phyloP scores from a whole-genome alignment of 1,140 invertebrate species.

The Antheraea mylitta region DNA sequence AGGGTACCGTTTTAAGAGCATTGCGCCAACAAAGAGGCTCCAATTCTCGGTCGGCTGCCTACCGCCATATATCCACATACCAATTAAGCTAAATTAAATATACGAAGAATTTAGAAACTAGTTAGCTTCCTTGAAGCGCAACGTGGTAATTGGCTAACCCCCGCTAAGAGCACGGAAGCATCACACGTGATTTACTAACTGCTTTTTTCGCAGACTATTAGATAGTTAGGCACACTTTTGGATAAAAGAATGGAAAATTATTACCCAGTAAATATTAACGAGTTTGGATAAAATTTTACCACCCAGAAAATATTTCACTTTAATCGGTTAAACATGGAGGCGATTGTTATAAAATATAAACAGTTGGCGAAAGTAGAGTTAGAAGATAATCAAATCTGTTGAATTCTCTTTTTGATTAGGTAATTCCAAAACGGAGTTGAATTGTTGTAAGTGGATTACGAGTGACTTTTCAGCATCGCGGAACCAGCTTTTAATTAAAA shows the following conservation, averaged over 20 bases:
- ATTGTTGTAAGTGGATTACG: constrained; percentile 29
- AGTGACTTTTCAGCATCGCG: constrained; percentile 32
- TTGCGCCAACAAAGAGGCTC: constrained; percentile 63
- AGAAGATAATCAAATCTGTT: neutral
- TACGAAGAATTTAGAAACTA: constrained; percentile 78
- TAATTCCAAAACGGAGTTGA: constrained; percentile 16
- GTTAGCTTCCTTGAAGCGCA: constrained; percentile 76
- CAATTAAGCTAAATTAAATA: constrained; percentile 77
- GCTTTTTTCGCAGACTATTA: constrained; percentile 24
- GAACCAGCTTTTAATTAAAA: constrained; percentile 57
- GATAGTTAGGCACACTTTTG: neutral
- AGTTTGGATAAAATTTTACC: no score
- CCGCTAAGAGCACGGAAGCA: constrained; percentile 60
- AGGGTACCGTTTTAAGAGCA: constrained; percentile 55
- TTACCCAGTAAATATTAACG: no score
- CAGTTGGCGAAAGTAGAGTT: no score
- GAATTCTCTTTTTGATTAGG: constrained; percentile 17
- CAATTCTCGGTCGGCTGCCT: constrained; percentile 64
- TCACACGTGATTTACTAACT: constrained; percentile 67
- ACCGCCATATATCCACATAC: constrained; percentile 60
- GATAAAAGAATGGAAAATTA: neutral
- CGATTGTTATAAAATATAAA: no score
- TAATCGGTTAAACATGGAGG: no score
- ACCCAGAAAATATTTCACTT: no score
- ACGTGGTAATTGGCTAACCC: constrained; percentile 73